Conservation (phyloP, 2,113 vertebrate genomes). For the Callipepla californica region DNA sequence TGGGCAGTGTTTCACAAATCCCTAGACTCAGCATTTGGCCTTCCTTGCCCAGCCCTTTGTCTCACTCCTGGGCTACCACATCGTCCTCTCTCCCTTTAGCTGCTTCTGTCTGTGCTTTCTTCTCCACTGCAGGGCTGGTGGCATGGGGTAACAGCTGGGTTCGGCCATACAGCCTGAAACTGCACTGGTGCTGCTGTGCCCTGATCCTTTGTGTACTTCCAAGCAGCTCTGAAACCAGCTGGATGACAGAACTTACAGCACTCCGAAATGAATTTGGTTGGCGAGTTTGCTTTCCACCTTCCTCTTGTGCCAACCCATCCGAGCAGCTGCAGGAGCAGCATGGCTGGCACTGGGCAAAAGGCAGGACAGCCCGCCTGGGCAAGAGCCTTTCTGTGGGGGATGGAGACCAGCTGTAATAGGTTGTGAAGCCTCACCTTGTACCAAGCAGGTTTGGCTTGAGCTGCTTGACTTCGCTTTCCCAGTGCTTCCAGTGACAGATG, state of each 20-base stretch:
- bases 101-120: neutral
- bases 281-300: neutral
- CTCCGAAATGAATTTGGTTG: neutral
- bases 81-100: neutral
- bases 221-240: neutral
- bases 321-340: neutral
- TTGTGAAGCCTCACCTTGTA: neutral
- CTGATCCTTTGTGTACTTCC: neutral
- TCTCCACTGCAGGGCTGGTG: too few species aligned
- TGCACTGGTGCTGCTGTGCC: neutral
- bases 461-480: neutral
- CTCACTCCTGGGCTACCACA: neutral
- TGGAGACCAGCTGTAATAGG: neutral
- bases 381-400: neutral
- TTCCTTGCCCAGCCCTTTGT: neutral
- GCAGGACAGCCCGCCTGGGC: neutral
- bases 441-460: neutral
- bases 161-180: neutral
- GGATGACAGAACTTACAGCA: accelerated
- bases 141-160: accelerated
- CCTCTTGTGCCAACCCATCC: neutral
- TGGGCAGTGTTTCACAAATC: neutral
- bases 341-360: neutral
- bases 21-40: neutral
- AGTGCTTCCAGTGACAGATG: neutral